Conservation (phyloP, 1,140 invertebrate species). For the Maconellicoccus hirsutus region DNA sequence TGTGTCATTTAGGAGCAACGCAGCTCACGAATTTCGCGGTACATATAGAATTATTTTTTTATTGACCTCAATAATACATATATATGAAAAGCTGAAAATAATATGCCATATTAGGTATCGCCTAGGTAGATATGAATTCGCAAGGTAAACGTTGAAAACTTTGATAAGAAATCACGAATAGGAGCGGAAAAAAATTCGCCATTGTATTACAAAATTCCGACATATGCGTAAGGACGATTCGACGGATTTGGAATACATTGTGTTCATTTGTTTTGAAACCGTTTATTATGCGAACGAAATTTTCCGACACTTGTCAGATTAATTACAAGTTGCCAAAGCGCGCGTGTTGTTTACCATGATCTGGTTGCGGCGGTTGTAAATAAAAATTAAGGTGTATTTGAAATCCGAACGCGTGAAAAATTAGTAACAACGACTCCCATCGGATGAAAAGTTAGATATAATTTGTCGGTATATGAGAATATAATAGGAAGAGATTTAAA, state of each 20-base stretch:
- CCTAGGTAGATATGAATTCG: background rate
- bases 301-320: background rate
- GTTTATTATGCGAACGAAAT: background rate
- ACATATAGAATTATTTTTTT: background rate
- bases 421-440: background rate
- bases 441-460: background rate
- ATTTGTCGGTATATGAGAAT: background rate
- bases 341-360: background rate
- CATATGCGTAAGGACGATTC: background rate
- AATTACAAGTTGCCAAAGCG: background rate
- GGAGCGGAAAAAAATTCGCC: background rate
- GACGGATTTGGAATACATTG: background rate
- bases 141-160: background rate
- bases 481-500: constrained; percentile 5
- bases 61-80: background rate
- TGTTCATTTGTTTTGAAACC: background rate
- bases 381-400: background rate
- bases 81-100: background rate
- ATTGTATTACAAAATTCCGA: background rate
- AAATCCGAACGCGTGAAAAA: background rate
- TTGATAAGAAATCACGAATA: background rate
- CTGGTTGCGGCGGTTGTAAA: background rate
- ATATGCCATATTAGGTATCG: background rate
- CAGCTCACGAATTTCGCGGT: background rate
- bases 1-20: too few species aligned